Evolutionary conservation across 2,888 invertebrate species (phyloP).

Genomic region (Limenitis camilla): DNA sequence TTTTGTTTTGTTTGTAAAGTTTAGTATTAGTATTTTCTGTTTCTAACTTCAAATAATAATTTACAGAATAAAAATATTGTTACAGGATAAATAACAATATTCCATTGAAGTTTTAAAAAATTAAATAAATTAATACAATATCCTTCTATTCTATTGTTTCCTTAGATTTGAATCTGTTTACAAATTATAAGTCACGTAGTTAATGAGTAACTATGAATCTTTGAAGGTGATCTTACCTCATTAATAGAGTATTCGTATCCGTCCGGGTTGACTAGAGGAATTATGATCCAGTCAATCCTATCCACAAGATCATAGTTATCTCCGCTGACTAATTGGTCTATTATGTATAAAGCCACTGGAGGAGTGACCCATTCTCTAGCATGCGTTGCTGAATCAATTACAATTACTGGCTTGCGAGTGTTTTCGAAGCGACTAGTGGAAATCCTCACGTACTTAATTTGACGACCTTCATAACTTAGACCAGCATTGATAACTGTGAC

Average conservation of each 20-base stretch:
- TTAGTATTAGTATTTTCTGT: too few relatives aligned
- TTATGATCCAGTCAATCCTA: slow-evolving; percentile 78
- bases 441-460: slow-evolving; percentile 75
- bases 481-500: slow-evolving; percentile 74
- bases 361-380: slow-evolving; percentile 84
- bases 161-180: background rate
- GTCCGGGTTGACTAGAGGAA: slow-evolving; percentile 82
- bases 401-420: slow-evolving; percentile 70
- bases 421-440: slow-evolving; percentile 66
- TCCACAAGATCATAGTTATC: slow-evolving; percentile 65
- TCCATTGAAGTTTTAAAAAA: too few relatives aligned
- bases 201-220: slow-evolving; percentile 11
- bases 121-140: background rate
- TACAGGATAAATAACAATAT: too few relatives aligned
- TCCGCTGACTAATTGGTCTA: slow-evolving; percentile 78
- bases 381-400: slow-evolving; percentile 77
- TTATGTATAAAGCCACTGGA: slow-evolving; percentile 78
- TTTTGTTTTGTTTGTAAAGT: too few relatives aligned
- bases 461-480: slow-evolving; percentile 74
- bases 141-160: background rate
- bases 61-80: too few relatives aligned
- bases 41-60: too few relatives aligned
- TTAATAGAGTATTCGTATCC: slow-evolving; percentile 80
- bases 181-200: slow-evolving; percentile 12
- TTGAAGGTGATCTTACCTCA: slow-evolving; percentile 43